These are phyloP conservation scores for Tethea ocularis DNA, from an alignment of 2,888 invertebrate genomes.

Conservation along the genomic window DNA sequence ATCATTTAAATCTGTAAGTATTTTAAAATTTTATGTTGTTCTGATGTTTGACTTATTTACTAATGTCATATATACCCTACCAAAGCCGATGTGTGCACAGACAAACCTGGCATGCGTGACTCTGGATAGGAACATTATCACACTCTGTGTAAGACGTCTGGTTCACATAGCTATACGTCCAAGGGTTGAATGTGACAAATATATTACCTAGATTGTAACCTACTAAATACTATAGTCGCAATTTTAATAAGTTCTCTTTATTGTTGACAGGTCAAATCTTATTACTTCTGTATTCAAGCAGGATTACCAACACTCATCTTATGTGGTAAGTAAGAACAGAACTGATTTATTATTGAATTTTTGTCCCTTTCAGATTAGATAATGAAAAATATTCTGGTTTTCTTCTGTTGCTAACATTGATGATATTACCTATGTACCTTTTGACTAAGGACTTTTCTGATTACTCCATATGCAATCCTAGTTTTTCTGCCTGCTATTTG, in stretches of 20 bases:
- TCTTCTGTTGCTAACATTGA: no score
- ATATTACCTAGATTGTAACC: constrained; percentile 1
- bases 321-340: neutral
- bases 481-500: no score
- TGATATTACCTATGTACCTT: no score
- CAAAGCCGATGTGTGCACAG: constrained; percentile 78
- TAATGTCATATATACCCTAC: constrained; percentile 58
- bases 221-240: neutral
- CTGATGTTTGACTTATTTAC: no score
- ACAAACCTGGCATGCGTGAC: constrained; percentile 64
- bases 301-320: no score
- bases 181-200: constrained; percentile 77
- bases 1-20: no score
- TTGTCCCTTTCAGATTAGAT: no score
- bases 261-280: neutral
- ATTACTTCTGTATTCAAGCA: neutral
- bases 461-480: no score
- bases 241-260: neutral
- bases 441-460: no score
- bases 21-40: no score
- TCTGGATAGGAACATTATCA: constrained; percentile 80
- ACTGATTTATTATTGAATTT: no score
- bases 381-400: no score
- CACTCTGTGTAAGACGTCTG: constrained; percentile 76
- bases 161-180: constrained; percentile 56